Percentiles rank a stretch among this genome's conserved stretches.
Evolutionary conservation across 2,797 vertebrate species (phyloP).

Genomic region (Tinamus major): DNA sequence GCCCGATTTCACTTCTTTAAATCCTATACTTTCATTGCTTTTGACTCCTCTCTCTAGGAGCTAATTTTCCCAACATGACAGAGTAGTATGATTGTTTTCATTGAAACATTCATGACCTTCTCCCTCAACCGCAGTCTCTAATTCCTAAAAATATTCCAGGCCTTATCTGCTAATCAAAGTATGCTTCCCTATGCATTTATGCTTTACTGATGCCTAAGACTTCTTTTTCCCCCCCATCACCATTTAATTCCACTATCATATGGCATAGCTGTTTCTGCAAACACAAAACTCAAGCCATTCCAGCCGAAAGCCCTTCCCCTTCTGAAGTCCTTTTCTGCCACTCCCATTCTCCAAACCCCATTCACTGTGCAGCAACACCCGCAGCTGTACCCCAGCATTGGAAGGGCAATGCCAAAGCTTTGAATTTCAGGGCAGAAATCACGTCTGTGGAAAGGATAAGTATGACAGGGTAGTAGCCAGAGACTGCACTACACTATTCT

Average conservation of each 20-base stretch:
- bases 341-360: background rate
- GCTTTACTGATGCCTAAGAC: no score
- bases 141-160: no score
- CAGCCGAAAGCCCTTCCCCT: background rate
- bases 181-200: no score
- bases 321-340: background rate
- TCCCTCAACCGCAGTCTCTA: no score
- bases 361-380: background rate
- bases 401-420: background rate
- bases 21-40: background rate
- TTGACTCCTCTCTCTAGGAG: background rate
- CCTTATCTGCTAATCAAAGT: no score
- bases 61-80: background rate
- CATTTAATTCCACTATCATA: accelerated
- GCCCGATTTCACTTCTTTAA: background rate
- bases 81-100: no score
- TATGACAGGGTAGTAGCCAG: accelerated
- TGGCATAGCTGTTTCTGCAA: background rate
- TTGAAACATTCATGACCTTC: no score
- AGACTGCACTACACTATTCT: background rate
- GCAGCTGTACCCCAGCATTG: background rate
- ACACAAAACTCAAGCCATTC: background rate
- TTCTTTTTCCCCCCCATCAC: no score
- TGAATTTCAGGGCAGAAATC: background rate
- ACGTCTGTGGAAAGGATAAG: background rate